Percentiles rank a stretch among this genome's conserved stretches.
Evolutionary conservation across 2,113 vertebrate genomes (phyloP).

Genomic region (Dissostichus mawsoni): DNA sequence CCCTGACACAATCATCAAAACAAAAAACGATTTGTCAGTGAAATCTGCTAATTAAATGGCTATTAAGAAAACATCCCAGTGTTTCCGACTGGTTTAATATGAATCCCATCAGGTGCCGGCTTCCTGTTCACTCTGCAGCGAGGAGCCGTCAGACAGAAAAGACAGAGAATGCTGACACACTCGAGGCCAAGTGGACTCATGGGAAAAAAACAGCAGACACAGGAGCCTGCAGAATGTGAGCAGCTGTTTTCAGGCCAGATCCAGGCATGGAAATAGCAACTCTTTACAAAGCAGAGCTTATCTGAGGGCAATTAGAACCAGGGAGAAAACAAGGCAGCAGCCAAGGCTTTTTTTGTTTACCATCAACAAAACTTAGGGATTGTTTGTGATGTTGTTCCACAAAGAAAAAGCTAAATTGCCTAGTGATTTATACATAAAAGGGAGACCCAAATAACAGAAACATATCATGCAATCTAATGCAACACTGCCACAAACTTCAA

Average conservation of each 20-base stretch:
- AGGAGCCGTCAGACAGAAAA: conserved; percentile 28
- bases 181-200: conserved; percentile 47
- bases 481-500: background rate
- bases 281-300: conserved; percentile 72
- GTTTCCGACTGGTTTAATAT: conserved; percentile 5
- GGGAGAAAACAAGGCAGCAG: conserved; percentile 45
- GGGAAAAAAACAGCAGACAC: conserved; percentile 63
- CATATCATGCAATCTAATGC: background rate
- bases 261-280: conserved; percentile 77
- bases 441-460: background rate
- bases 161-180: conserved; percentile 70
- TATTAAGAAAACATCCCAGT: conserved; percentile 10
- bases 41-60: conserved; percentile 8
- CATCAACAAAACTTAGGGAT: background rate
- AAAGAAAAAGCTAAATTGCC: background rate
- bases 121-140: conserved; percentile 7
- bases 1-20: background rate
- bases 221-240: conserved; percentile 72
- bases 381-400: background rate
- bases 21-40: background rate
- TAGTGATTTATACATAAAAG: background rate
- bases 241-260: conserved; percentile 77
- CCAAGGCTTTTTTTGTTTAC: conserved; percentile 47
- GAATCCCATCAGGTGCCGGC: background rate
- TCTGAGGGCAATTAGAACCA: conserved; percentile 65